Conservation (phyloP, 1,140 invertebrate genomes). For the Uloborus diversus region DNA sequence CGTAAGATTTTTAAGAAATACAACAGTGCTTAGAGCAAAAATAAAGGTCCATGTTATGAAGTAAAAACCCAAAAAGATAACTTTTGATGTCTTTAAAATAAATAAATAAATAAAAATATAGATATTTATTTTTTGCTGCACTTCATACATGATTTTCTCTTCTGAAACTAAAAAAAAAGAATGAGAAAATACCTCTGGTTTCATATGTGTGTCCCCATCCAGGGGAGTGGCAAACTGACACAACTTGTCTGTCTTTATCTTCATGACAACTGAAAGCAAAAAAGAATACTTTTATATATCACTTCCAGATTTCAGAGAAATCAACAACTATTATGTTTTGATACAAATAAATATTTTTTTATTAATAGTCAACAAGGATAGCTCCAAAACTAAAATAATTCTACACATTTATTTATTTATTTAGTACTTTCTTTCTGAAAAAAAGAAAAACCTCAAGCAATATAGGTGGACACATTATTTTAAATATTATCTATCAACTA, state of each 20-base stretch:
- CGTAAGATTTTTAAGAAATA: too few relatives aligned
- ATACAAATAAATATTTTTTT: not conserved
- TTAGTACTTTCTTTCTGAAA: too few relatives aligned
- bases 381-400: too few relatives aligned
- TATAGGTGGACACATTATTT: not conserved
- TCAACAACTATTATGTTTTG: not conserved
- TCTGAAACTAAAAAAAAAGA: slow-evolving; percentile 60
- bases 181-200: slow-evolving; percentile 85
- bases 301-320: too few relatives aligned
- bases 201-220: slow-evolving; percentile 93
- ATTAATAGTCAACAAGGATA: not conserved
- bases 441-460: too few relatives aligned
- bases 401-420: too few relatives aligned
- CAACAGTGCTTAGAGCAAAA: too few relatives aligned
- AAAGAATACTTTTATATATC: too few relatives aligned
- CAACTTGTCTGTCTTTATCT: slow-evolving; percentile 81
- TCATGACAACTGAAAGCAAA: slow-evolving; percentile 84
- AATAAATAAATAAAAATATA: not conserved
- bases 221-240: slow-evolving; percentile 95
- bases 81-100: not conserved
- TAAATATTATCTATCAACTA: not conserved
- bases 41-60: not conserved
- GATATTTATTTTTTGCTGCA: not conserved
- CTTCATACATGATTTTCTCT: not conserved
- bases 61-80: not conserved